These are phyloP conservation scores for Gortyna flavago DNA, from an alignment of 2,888 invertebrate species.

Conservation along the genomic window DNA sequence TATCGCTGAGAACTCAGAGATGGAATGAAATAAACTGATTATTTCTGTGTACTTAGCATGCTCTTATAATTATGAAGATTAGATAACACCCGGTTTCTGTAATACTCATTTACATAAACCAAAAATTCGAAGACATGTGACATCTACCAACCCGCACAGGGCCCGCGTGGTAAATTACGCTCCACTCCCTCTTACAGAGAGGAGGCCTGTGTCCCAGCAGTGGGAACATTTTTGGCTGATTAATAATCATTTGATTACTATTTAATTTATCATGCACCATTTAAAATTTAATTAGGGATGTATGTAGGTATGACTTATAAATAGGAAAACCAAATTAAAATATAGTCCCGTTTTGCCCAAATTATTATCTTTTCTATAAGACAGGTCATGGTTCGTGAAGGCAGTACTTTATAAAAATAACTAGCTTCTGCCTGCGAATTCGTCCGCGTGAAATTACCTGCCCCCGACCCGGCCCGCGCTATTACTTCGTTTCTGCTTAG, in stretches of 20 bases:
- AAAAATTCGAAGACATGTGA: neutral
- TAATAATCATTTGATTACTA: neutral
- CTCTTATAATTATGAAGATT: neutral
- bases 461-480: neutral
- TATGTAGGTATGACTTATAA: neutral
- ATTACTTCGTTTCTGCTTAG: too few species aligned
- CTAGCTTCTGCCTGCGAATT: too few species aligned
- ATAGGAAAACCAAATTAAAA: neutral
- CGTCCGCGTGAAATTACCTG: neutral
- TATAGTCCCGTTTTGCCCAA: neutral
- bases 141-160: neutral
- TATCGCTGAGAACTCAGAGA: constrained; percentile 28
- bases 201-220: neutral
- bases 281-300: neutral
- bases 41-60: neutral
- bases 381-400: neutral
- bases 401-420: neutral
- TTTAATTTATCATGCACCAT: neutral
- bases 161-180: too few species aligned
- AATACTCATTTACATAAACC: neutral
- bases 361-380: neutral
- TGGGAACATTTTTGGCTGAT: too few species aligned
- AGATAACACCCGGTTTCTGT: neutral
- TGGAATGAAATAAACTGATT: neutral
- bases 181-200: neutral